Evolutionary conservation across 2,113 vertebrate genomes (phyloP), one percentile per base, ranked within the genome.

Genomic region (Mustela lutreola): DNA sequence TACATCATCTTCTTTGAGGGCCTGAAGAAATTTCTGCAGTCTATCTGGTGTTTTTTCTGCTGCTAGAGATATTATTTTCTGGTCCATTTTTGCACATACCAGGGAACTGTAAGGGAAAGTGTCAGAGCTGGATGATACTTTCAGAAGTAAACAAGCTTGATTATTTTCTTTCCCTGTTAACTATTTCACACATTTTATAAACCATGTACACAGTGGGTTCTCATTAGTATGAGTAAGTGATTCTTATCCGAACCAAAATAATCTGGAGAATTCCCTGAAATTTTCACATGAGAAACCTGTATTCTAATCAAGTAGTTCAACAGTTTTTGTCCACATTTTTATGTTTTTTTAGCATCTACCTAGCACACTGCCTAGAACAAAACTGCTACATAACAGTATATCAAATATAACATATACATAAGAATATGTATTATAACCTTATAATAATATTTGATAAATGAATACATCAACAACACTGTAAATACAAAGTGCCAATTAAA

Each of bases 61-160:
- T 93, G 98, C 98, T 63, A 99, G 85, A 63, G 97, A 93, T 85
- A 99, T 95, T 96, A 99, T 99, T 95, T 98, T 98, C 97, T 98
- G 96, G 80, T 98, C 98, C 98, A 99, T 99, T 28, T 0, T 81
- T 60, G 94, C 70, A 90, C 39, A 36, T 53, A 62, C 71, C 82
- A 97, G 22, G 33, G 65, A 96, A 80, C 85, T 94, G 50, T 19
- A 84, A 90, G 78, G 58, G 7, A 76, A 92, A 93, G 60, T 6
- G 21, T 56, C 56, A 97, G 33, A 86, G n/a, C 15, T 95, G n/a
- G 19, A 80, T 94, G 62, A 95, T 83, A 60, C 53, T 70, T 53
- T 45, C 19, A 62, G n/a, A 85, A 92, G n/a, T 67, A 60, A 92
- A 73, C 4, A 56, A 76, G 14, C 16, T 62, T 86, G 28, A 60